phyloP scores from a whole-genome alignment of 2,888 invertebrate genomes.

The Serripes groenlandicus region DNA sequence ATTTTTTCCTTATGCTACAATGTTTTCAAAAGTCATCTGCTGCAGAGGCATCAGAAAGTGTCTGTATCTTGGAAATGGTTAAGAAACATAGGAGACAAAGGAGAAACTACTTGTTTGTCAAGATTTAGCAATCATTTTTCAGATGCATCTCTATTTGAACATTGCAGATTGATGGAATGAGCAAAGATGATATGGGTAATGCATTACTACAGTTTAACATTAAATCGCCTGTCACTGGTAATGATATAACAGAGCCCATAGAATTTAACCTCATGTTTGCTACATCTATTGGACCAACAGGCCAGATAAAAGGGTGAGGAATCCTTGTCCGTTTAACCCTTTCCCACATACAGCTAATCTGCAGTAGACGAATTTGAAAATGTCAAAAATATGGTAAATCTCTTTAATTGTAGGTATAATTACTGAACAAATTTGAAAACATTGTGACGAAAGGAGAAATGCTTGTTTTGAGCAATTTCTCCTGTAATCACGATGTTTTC shows the following conservation, averaged over 20 bases:
- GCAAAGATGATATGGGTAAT: slow-evolving; percentile 94
- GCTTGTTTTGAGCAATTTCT: not conserved
- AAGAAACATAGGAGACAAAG: too few species aligned
- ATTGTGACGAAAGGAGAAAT: not conserved
- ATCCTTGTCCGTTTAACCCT: not conserved
- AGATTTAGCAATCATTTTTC: not conserved
- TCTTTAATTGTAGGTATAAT: too few species aligned
- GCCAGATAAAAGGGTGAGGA: slow-evolving; percentile 93
- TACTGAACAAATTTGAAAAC: not conserved
- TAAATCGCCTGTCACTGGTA: slow-evolving; percentile 97
- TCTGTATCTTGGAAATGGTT: too few species aligned
- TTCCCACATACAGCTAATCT: not conserved
- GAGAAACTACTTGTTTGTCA: not conserved
- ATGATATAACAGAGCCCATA: slow-evolving; percentile 97
- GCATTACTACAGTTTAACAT: slow-evolving; percentile 95
- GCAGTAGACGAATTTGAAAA: not conserved
- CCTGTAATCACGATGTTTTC: not conserved
- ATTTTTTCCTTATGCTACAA: too few species aligned
- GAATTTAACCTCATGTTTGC: slow-evolving; percentile 99
- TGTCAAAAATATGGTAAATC: too few species aligned
- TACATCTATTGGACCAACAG: slow-evolving; percentile 98
- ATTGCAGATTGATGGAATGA: slow-evolving; percentile 93
- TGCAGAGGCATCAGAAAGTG: too few species aligned
- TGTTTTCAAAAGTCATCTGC: too few species aligned
- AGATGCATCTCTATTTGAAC: not conserved